A percentile compares a stretch with the other conserved stretches of the same genome.
These are phyloP conservation scores for Neotragus moschatus DNA, from an alignment of 2,113 vertebrate species.

Conservation along the genomic window DNA sequence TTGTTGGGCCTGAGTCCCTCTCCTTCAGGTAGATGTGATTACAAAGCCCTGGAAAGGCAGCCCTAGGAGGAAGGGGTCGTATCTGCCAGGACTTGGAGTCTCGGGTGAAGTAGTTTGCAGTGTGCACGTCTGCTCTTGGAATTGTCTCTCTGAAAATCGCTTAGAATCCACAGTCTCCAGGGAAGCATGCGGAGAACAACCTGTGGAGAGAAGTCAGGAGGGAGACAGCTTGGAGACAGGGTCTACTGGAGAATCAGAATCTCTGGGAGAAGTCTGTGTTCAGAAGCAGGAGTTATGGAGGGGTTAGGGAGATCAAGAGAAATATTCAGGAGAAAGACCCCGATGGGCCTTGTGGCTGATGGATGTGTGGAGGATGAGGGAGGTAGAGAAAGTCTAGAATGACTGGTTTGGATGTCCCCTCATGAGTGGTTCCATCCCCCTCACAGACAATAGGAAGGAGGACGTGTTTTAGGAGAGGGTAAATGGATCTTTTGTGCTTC, in stretches of 20 bases:
- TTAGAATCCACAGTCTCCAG: neutral
- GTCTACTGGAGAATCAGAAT: neutral
- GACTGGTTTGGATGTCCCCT: neutral
- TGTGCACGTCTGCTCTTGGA: neutral
- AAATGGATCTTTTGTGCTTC: neutral
- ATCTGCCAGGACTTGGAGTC: neutral
- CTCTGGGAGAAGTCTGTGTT: neutral
- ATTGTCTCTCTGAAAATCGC: neutral
- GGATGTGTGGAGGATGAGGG: neutral
- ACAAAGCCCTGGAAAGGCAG: neutral
- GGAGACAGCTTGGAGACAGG: neutral
- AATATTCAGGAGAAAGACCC: neutral
- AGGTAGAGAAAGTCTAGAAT: neutral
- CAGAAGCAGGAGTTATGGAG: neutral
- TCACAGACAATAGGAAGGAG: neutral
- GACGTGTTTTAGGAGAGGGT: neutral
- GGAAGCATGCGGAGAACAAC: neutral
- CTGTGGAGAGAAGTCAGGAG: neutral
- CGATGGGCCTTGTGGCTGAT: neutral
- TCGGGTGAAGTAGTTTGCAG: too few relatives aligned
- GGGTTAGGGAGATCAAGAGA: neutral
- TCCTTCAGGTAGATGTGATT: neutral
- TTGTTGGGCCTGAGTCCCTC: neutral
- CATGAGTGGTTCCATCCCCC: neutral
- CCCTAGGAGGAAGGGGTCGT: rapidly evolving